These are phyloP conservation scores for Hylomyscus alleni DNA, from an alignment of 2,797 vertebrate species.

Conservation along the genomic window DNA sequence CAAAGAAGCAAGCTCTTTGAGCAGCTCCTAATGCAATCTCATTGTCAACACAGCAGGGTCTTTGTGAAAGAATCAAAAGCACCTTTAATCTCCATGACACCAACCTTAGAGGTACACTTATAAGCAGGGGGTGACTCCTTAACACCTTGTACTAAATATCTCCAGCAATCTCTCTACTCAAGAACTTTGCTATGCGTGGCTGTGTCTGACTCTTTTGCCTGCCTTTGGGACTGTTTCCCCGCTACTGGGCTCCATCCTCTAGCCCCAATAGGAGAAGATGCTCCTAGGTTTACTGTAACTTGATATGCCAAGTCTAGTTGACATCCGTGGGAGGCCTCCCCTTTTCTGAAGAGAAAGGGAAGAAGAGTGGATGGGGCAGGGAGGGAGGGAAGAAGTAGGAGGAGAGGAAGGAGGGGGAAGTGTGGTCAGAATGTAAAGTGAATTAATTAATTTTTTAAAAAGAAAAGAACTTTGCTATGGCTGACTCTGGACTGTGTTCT, in stretches of 20 bases:
- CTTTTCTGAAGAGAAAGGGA: background rate
- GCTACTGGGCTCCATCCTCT: background rate
- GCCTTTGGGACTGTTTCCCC: background rate
- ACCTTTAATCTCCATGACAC: background rate
- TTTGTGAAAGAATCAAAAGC: conserved; percentile 1
- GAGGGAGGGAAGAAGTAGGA: background rate
- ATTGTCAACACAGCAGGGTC: background rate
- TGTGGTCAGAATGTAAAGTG: background rate
- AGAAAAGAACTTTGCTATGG: background rate
- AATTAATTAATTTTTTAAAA: background rate
- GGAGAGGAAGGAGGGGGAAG: background rate
- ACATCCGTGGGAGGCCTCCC: background rate
- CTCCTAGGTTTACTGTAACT: background rate
- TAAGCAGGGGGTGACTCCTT: conserved; percentile 5
- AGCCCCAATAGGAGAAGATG: background rate
- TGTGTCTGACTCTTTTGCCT: background rate
- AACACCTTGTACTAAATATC: conserved; percentile 3
- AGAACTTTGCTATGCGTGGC: background rate
- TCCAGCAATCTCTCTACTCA: background rate
- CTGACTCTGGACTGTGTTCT: background rate
- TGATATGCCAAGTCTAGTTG: background rate
- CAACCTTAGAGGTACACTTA: background rate
- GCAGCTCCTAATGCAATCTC: background rate
- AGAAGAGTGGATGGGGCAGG: background rate
- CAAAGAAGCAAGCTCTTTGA: background rate